Base-by-base conservation (phyloP, 2,113 vertebrate genomes). In the Nycticryphes semicollaris region DNA sequence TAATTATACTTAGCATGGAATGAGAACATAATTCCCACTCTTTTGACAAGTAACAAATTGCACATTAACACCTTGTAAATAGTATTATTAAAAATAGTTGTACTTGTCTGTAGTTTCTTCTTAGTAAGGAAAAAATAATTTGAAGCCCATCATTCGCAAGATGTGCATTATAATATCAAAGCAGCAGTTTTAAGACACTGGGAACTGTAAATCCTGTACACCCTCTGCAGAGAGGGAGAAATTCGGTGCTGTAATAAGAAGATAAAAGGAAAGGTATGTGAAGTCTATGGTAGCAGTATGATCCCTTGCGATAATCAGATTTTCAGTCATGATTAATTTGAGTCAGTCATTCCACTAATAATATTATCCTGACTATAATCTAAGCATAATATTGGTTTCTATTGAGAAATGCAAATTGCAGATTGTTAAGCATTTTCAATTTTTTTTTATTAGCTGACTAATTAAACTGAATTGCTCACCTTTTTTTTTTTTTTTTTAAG, bases 31-130 rank as follows among this genome's bases (percentile, higher is more conserved):
- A 96, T 97, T 97, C 87, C 66, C 47, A 90, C 79, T 97, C 92
- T 97, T 98, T 97, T 98, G 98, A 98, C 97, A 98, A 96, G 94
- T 80, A 97, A 92, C 93, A 97, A 97, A 98, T 97, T 98, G 59
- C 77, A 95, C 87, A 96, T 97, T 98, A 97, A 81, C 89, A 93
- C 89, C 75, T 93, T 93, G 85, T 97, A 98, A 97, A 98, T 97
- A 98, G 95, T 95, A 96, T 94, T 97, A 96, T 97, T 97, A 87
- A 90, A 94, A 97, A 75, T 63, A 93, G 90, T 97, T 98, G 81
- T 96, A 77, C 93, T 97, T 97, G 87, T 96, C 94, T 97, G 89
- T 75, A 94, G 85, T 96, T 90, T 96, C 35, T 93, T 88, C 88
- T 96, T 97, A 97, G 87, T 93, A 97, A 94, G 63, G 92, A 73